Evolutionary conservation across 2,888 invertebrate species (phyloP).

Genomic region (Nebria salina): DNA sequence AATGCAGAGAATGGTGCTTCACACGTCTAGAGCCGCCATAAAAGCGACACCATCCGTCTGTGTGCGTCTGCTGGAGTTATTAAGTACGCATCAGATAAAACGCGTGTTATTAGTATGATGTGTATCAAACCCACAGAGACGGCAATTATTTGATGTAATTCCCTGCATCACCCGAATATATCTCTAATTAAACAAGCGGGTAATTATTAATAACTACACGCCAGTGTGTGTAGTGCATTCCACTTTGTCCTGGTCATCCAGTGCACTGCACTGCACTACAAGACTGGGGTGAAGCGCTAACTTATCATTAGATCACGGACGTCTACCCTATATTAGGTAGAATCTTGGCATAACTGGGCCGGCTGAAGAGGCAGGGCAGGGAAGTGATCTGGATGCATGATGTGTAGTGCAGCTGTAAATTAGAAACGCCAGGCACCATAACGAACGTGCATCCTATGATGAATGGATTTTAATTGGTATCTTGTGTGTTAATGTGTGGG

Average conservation of each 20-base stretch:
- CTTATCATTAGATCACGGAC: not conserved
- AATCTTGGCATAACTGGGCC: not conserved
- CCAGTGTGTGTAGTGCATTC: slow-evolving; percentile 7
- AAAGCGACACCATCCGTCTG: no score
- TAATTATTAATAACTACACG: slow-evolving; percentile 38
- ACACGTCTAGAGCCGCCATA: no score
- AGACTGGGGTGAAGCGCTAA: not conserved
- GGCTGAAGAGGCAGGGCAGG: not conserved
- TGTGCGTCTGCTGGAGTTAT: slow-evolving; percentile 17
- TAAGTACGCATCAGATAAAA: slow-evolving; percentile 40
- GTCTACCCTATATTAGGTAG: not conserved
- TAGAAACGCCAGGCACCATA: slow-evolving; percentile 26
- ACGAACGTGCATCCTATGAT: slow-evolving; percentile 38
- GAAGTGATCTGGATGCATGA: not conserved
- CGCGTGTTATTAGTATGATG: no score
- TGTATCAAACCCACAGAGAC: slow-evolving; percentile 31
- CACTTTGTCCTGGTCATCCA: not conserved
- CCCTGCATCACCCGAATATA: slow-evolving; percentile 33
- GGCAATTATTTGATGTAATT: slow-evolving; percentile 41
- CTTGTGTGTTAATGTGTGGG: slow-evolving; percentile 36
- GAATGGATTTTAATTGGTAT: slow-evolving; percentile 44
- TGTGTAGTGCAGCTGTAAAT: slow-evolving; percentile 32
- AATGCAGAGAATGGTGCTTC: no score
- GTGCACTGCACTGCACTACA: not conserved
- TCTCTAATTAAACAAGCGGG: slow-evolving; percentile 46